A percentile compares a stretch with the other conserved stretches of the same genome.
Evolutionary conservation across 1,140 invertebrate species (phyloP).

Genomic region (Laupala kohalensis): DNA sequence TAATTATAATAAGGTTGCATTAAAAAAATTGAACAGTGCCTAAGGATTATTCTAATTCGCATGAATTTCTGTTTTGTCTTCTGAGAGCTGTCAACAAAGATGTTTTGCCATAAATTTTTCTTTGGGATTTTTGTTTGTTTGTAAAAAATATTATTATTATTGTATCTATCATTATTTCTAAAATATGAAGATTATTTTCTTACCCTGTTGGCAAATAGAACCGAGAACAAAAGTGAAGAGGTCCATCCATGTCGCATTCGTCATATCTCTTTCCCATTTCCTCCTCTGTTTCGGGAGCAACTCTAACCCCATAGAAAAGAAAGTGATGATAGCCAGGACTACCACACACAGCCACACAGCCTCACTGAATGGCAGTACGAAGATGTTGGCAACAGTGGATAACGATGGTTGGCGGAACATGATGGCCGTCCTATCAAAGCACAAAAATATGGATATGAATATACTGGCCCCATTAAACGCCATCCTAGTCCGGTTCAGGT

Average conservation of each 20-base stretch:
- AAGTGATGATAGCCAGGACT: neutral
- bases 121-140: too few species aligned
- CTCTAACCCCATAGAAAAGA: neutral
- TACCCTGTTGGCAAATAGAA: conserved; percentile 44
- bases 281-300: neutral
- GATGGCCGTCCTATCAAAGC: conserved; percentile 17
- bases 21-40: too few species aligned
- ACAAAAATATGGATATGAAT: too few species aligned
- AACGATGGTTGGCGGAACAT: conserved; percentile 21
- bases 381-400: conserved; percentile 15
- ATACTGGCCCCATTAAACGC: too few species aligned
- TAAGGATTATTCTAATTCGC: too few species aligned
- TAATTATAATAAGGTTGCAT: too few species aligned
- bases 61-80: too few species aligned
- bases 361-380: conserved; percentile 6
- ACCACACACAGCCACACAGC: conserved; percentile 1
- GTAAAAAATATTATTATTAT: too few species aligned
- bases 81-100: too few species aligned
- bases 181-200: neutral
- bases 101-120: too few species aligned
- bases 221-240: conserved; percentile 19
- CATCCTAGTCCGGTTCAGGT: too few species aligned
- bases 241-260: conserved; percentile 11
- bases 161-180: neutral
- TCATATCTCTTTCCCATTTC: neutral